Evolutionary conservation across 2,888 invertebrate species (phyloP), one percentile per base, ranked within the genome.

Genomic region (Eilema caniola): DNA sequence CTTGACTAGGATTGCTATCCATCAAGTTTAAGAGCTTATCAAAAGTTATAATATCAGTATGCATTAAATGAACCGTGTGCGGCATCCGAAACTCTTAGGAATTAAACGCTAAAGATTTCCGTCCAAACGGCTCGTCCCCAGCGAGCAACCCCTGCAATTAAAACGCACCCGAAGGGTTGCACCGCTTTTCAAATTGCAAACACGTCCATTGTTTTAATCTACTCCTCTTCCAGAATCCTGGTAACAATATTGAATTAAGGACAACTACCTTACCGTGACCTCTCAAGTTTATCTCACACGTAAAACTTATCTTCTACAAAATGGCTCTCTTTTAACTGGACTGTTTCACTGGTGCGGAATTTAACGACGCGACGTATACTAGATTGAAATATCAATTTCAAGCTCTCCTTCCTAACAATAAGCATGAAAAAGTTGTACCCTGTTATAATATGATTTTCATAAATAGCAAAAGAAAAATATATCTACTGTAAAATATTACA

Each of bases 191-290:
- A 88, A 91, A 94, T 94, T 94, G 91, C 93, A 92, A 92, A 92
- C 94, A 94, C 94, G 93, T 94, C 88, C 93, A 93, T 94, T 93
- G 94, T 94, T 93, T 93, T 93, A 94, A 94, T 94, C 90, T 91
- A 87, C 92, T 90, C 82, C 86, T 85, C 88, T 86, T 85, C 81
- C 84, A 85, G 88, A 90, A 90, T 88, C 89, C 88, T 85, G 90
- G 90, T 85, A 89, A 89, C 91, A 89, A 90, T 88, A 88, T 86
- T 86, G 86, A 83, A 89, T 88, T 85, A 86, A 88, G 84, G 83
- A 82, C 78, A 76, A 72, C 90, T 86, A 86, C 77, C 85, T 75
- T 86, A 86, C 60, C 77, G 70, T 83, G 92, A 89, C 75, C 69
- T 69, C 78, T 72, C 65, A 59, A 69, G 57, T 66, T 62, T 56